Conservation (phyloP, 2,113 vertebrate genomes). For the Rhegmatorhina hoffmannsi region DNA sequence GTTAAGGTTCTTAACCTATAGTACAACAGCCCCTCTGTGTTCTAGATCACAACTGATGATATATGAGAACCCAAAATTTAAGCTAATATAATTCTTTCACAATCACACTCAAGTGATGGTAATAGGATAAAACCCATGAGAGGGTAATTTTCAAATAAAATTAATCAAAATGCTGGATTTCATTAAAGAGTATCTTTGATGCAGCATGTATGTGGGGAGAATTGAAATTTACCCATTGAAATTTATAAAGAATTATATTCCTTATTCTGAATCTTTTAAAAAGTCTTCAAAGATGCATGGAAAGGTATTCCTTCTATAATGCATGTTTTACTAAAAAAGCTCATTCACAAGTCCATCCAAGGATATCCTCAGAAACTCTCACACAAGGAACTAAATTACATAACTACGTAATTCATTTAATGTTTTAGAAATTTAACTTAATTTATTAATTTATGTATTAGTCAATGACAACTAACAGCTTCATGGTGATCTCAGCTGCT, state of each 20-base stretch:
- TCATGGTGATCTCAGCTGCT: background rate
- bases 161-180: background rate
- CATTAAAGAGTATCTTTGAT: background rate
- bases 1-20: background rate
- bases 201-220: accelerated
- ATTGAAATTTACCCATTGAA: background rate
- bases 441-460: background rate
- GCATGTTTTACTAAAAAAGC: background rate
- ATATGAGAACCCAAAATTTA: background rate
- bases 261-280: background rate
- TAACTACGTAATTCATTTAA: background rate
- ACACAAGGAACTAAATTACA: background rate
- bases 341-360: background rate
- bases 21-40: background rate
- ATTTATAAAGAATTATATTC: background rate
- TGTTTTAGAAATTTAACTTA: background rate
- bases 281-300: background rate
- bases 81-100: background rate
- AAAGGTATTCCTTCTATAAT: background rate
- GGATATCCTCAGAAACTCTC: background rate
- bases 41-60: background rate
- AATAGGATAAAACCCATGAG: background rate
- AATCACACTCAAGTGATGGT: background rate
- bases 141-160: background rate
- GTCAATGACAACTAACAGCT: background rate